Evolutionary conservation across 2,888 invertebrate genomes (phyloP).

Genomic region (Orchestes rusci): DNA sequence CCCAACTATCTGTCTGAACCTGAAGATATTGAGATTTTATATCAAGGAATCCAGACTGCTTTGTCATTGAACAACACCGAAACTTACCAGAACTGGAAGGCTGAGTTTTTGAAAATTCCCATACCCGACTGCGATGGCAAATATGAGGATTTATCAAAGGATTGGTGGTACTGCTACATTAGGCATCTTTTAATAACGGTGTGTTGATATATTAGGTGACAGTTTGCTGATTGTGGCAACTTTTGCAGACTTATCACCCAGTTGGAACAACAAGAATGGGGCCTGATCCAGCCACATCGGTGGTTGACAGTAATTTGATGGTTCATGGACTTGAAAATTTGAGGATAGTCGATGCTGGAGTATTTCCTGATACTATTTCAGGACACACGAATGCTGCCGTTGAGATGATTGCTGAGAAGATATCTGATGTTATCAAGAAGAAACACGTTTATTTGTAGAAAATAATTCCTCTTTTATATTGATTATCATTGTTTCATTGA

Average conservation of each 20-base stretch:
- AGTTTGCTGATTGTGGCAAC: too few species aligned
- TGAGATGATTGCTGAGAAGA: too few species aligned
- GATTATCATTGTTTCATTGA: too few species aligned
- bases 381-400: conserved; percentile 20
- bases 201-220: neutral
- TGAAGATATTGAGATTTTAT: conserved; percentile 5
- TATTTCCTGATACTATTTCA: conserved; percentile 14
- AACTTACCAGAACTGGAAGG: neutral
- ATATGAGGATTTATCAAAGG: neutral
- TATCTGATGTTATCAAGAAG: conserved; percentile 21
- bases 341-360: conserved; percentile 20
- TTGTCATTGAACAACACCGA: conserved; percentile 3
- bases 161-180: conserved; percentile 12
- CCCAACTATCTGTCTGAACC: conserved; percentile 18
- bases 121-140: conserved; percentile 1
- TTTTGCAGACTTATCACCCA: conserved; percentile 15
- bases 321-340: conserved; percentile 19
- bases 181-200: conserved; percentile 6
- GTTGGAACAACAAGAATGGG: conserved; percentile 20
- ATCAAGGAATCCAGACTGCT: conserved; percentile 3
- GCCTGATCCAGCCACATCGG: conserved; percentile 4
- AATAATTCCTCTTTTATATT: too few species aligned
- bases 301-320: conserved; percentile 13
- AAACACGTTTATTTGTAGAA: too few species aligned
- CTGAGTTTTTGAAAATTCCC: neutral